These are phyloP conservation scores for Taenioides sp. DNA, from an alignment of 2,797 vertebrate genomes.

Conservation along the genomic window DNA sequence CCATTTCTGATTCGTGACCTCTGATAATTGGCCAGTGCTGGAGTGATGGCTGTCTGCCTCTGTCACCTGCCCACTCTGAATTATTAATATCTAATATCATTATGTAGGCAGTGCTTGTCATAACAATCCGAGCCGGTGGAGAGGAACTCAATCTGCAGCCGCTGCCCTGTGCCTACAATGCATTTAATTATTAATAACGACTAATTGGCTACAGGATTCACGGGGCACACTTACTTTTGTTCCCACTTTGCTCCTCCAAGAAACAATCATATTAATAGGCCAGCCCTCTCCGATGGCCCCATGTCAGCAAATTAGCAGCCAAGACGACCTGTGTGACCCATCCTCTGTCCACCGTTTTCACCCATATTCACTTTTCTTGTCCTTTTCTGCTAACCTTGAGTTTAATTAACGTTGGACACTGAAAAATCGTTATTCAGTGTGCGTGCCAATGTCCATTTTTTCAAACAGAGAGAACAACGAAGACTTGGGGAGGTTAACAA, in stretches of 20 bases:
- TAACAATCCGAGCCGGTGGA: conserved; percentile 89
- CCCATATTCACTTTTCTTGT: conserved; percentile 57
- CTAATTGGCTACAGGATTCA: conserved; percentile 97
- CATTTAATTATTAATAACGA: conserved; percentile 93
- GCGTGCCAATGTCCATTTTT: conserved; percentile 20
- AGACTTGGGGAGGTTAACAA: conserved; percentile 40
- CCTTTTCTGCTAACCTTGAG: conserved; percentile 42
- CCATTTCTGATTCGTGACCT: conserved; percentile 70
- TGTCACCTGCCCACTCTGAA: conserved; percentile 80
- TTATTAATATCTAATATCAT: conserved; percentile 97
- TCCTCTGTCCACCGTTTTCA: conserved; percentile 32
- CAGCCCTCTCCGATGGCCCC: conserved; percentile 63
- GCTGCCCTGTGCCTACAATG: conserved; percentile 75
- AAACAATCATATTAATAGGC: conserved; percentile 77
- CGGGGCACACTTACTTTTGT: conserved; percentile 83
- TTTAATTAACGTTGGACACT: conserved; percentile 61
- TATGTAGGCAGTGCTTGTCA: conserved; percentile 91
- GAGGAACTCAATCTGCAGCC: conserved; percentile 81
- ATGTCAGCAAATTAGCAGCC: conserved; percentile 81
- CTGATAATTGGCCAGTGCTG: conserved; percentile 63
- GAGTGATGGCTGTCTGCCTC: conserved; percentile 57
- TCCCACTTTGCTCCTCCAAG: conserved; percentile 78
- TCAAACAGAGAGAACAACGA: conserved; percentile 27
- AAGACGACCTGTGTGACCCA: conserved; percentile 56
- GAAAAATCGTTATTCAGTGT: conserved; percentile 41